phyloP scores from a whole-genome alignment of 2,888 invertebrate genomes.

The Ectobius pallidus region DNA sequence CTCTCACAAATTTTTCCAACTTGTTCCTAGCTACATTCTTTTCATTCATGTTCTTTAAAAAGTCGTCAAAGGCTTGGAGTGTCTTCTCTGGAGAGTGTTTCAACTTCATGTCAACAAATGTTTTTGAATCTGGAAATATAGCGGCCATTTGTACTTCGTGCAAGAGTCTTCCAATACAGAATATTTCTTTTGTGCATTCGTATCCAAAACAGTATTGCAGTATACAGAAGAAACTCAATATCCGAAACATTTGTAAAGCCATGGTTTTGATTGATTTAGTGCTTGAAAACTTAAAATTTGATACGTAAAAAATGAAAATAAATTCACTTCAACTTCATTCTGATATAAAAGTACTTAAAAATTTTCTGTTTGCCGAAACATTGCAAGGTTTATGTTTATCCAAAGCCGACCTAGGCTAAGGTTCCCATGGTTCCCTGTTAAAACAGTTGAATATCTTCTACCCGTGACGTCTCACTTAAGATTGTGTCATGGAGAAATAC shows the following conservation, averaged over 20 bases:
- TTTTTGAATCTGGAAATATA: slow-evolving; percentile 83
- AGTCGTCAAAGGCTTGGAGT: slow-evolving; percentile 63
- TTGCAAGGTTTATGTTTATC: neutral
- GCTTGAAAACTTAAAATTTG: neutral
- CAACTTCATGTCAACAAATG: slow-evolving; percentile 90
- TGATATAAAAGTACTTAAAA: no score
- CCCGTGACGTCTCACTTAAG: neutral
- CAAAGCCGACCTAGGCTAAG: neutral
- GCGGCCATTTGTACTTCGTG: slow-evolving; percentile 83
- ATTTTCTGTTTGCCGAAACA: neutral
- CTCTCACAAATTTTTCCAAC: slow-evolving; percentile 62
- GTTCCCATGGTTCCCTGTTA: neutral
- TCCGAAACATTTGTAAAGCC: neutral
- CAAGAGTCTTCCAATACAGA: slow-evolving; percentile 79
- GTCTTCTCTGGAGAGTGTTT: slow-evolving; percentile 69
- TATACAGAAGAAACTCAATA: neutral
- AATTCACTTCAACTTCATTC: neutral
- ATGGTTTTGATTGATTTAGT: neutral
- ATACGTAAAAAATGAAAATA: neutral
- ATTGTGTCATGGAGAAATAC: neutral
- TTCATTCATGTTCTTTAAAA: slow-evolving; percentile 63
- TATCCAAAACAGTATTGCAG: neutral
- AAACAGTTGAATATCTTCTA: neutral
- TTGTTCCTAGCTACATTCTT: slow-evolving; percentile 61
- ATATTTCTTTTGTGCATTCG: slow-evolving; percentile 61